Evolutionary conservation across 2,888 invertebrate genomes (phyloP).

Genomic region (Dolichopus griseipennis): DNA sequence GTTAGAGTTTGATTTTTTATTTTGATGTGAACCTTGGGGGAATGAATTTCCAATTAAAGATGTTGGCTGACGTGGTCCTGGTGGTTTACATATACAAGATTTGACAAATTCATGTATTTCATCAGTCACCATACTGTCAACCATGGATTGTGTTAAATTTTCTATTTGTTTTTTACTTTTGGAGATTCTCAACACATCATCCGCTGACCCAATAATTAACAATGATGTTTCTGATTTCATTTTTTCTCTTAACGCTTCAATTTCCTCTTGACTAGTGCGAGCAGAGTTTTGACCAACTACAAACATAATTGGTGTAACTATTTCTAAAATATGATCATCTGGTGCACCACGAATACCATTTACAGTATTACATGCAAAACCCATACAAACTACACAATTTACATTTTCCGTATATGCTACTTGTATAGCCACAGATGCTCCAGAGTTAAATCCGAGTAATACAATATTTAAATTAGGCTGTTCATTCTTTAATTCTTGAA

Average conservation of each 20-base stretch:
- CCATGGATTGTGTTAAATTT: constrained; percentile 68
- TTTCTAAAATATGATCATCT: constrained; percentile 64
- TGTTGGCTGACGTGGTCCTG: constrained; percentile 41
- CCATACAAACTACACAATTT: constrained; percentile 65
- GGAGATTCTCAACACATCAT: constrained; percentile 62
- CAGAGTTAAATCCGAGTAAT: constrained; percentile 67
- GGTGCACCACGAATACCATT: constrained; percentile 66
- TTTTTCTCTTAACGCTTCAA: constrained; percentile 66
- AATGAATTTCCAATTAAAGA: constrained; percentile 28
- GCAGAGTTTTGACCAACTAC: constrained; percentile 67
- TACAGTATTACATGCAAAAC: constrained; percentile 65
- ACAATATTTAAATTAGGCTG: constrained; percentile 62
- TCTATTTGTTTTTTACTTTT: constrained; percentile 62
- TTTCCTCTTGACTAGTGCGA: constrained; percentile 58
- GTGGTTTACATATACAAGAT: constrained; percentile 51
- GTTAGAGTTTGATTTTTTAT: constrained; percentile 9
- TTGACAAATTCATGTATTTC: constrained; percentile 58
- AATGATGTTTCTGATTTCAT: constrained; percentile 69
- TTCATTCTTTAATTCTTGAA: constrained; percentile 59
- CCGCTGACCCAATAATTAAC: constrained; percentile 70
- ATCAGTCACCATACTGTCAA: constrained; percentile 66
- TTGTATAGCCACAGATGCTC: constrained; percentile 66
- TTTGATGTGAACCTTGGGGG: constrained; percentile 18
- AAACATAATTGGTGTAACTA: constrained; percentile 66
- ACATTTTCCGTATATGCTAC: constrained; percentile 63